These are phyloP conservation scores for Nephrotoma appendiculata DNA, from an alignment of 2,888 invertebrate genomes.

Conservation along the genomic window DNA sequence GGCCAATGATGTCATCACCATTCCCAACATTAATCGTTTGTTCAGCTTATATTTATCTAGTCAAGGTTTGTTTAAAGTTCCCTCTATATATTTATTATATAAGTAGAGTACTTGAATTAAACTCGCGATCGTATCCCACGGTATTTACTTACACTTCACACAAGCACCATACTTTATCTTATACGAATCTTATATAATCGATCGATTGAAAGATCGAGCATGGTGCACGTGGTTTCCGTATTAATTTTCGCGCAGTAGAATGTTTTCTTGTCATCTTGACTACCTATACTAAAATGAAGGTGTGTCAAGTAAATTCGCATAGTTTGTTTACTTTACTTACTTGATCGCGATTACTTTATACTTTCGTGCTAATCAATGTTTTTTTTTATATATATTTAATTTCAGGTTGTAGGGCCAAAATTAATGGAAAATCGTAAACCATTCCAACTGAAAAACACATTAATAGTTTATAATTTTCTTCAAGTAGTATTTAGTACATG, in stretches of 20 bases:
- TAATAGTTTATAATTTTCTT: slow-evolving; percentile 69
- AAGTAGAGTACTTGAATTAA: neutral
- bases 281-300: neutral
- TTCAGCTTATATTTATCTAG: slow-evolving; percentile 75
- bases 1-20: slow-evolving; percentile 89
- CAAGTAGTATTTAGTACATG: slow-evolving; percentile 86
- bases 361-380: neutral
- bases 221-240: neutral
- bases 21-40: slow-evolving; percentile 84
- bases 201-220: no score
- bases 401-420: slow-evolving; percentile 67
- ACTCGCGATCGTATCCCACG: neutral
- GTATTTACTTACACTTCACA: neutral
- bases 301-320: neutral
- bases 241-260: neutral
- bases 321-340: neutral
- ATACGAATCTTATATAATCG: no score
- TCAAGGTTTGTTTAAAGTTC: slow-evolving; percentile 46
- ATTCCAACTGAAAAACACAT: slow-evolving; percentile 59
- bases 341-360: neutral
- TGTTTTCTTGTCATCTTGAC: neutral
- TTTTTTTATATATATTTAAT: slow-evolving; percentile 15
- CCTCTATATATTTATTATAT: neutral
- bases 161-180: neutral
- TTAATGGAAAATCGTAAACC: slow-evolving; percentile 88